Base-by-base conservation (phyloP, 2,797 vertebrate genomes). In the Myripristis murdjan region DNA sequence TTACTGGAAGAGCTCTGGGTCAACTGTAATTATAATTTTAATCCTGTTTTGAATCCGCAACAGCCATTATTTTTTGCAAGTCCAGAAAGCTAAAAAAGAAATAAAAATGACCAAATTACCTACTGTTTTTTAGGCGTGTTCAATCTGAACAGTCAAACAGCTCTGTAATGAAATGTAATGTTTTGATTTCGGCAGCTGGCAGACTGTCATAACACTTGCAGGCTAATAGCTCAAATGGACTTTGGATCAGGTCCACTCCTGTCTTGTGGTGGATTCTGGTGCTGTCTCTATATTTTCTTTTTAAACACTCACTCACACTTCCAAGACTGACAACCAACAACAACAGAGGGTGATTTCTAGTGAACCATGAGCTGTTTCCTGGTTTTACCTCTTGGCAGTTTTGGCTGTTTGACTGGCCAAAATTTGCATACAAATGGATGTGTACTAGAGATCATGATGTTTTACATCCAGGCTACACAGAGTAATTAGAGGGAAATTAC, bases 171-270 rank as follows among this genome's bases (percentile, higher is more conserved):
- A 51, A 59, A 62, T 53, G 66, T n/a, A n/a, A n/a, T 51, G 49
- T 20, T 78, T 54, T 60, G 61, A 60, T 49, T 79, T 59, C 73
- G 54, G 71, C 70, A 76, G 63, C 54, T 75, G 71, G 70, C 71
- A 68, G 37, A 48, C 4, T 68, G 41, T 52, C 59, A 66, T 47
- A 69, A 78, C 52, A 75, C 62, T n/a, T 4, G 46, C 18, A 53
- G 39, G 44, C 57, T 65, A 70, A 51, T 37, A 37, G 52, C 48
- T 4, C 7, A 59, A 70, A 20, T 7, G 48, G 37, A 59, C 37
- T 55, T 39, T 1, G 14, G 46, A 66, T 53, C 24, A 0, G 18
- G n/a, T 47, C 41, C 35, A 20, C 43, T 63, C 2, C 60, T 16
- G 28, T 58, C 39, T 70, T 55, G 49, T 12, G 22, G 18, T 43